Percentiles rank a stretch among this genome's conserved stretches.
phyloP scores from a whole-genome alignment of 2,113 vertebrate species.

The Peromyscus maniculatus region DNA sequence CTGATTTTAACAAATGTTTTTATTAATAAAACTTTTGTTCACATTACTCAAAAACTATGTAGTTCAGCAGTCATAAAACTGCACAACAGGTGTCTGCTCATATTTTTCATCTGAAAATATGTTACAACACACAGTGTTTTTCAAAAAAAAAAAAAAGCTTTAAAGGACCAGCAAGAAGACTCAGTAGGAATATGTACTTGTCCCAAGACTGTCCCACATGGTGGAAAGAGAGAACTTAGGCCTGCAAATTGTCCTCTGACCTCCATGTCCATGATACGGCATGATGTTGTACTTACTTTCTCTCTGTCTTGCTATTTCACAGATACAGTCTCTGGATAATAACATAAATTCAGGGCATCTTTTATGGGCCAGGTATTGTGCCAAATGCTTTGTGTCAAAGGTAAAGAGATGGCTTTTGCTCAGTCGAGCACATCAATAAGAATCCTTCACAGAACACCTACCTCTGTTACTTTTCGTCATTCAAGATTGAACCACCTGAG shows the following conservation, averaged over 20 bases:
- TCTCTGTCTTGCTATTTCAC: not conserved
- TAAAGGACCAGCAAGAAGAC: not conserved
- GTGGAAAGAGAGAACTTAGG: not conserved
- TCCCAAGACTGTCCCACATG: not conserved
- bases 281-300: not conserved
- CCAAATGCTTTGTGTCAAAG: not conserved
- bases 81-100: not conserved
- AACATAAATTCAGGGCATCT: not conserved
- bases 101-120: not conserved
- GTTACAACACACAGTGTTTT: not conserved
- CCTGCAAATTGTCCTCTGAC: not conserved
- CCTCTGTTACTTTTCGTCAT: not conserved
- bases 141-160: not conserved
- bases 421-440: not conserved
- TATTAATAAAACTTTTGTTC: not conserved
- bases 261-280: too few species aligned
- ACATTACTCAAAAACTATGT: not conserved
- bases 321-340: not conserved
- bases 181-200: not conserved
- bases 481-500: not conserved
- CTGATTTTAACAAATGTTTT: constrained; percentile 11
- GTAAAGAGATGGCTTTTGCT: not conserved
- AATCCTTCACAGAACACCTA: not conserved
- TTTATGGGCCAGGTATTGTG: not conserved
- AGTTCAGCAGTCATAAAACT: not conserved